phyloP scores from a whole-genome alignment of 2,113 vertebrate genomes.

The Eubucco bourcierii region DNA sequence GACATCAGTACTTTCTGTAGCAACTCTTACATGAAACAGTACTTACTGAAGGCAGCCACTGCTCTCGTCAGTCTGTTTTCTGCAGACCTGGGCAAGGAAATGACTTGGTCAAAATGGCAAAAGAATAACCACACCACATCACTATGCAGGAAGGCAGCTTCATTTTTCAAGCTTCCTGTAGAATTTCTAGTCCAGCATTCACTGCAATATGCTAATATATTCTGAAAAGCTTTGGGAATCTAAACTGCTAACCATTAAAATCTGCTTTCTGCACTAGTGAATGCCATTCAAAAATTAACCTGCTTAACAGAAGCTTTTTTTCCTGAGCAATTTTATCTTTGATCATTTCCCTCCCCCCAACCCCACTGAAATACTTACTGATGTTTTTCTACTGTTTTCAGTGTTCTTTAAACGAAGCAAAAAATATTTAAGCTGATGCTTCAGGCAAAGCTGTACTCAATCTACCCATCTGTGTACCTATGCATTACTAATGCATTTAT shows the following conservation, averaged over 20 bases:
- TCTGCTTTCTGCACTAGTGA: background rate
- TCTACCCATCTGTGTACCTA: background rate
- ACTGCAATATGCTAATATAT: background rate
- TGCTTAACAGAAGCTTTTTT: background rate
- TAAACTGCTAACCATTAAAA: background rate
- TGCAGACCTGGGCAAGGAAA: slow-evolving; percentile 73
- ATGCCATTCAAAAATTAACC: background rate
- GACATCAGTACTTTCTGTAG: background rate
- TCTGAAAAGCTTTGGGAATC: background rate
- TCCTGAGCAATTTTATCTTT: background rate
- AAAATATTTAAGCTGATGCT: background rate
- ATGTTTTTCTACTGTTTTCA: background rate
- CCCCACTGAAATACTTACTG: background rate
- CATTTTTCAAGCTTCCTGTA: background rate
- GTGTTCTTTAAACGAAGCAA: background rate
- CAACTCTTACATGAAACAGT: background rate
- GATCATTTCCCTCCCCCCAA: background rate
- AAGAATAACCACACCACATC: background rate
- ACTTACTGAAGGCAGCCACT: slow-evolving; percentile 91
- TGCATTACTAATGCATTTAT: background rate
- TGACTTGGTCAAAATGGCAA: background rate
- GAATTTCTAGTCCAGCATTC: background rate
- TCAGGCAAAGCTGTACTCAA: background rate
- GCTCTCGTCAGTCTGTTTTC: slow-evolving; percentile 79
- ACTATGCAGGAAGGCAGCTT: background rate